Conservation (phyloP, 2,797 vertebrate species). For the Rhinichthys osculus region DNA sequence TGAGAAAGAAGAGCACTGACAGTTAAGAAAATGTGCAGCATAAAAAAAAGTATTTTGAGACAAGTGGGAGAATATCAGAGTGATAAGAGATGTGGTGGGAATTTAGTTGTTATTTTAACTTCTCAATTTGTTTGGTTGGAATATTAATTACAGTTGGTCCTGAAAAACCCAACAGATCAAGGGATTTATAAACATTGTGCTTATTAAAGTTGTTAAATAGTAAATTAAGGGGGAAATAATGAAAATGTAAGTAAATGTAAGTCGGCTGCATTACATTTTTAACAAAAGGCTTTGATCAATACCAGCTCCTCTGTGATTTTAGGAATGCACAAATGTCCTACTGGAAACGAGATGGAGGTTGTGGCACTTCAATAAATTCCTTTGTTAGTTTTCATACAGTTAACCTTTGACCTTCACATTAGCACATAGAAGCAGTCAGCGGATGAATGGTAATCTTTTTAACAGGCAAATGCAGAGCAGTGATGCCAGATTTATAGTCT, state of each 20-base stretch:
- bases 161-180: not conserved
- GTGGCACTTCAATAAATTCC: not conserved
- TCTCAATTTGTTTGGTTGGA: not conserved
- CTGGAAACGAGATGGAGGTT: not conserved
- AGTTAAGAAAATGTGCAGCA: not conserved
- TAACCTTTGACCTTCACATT: conserved; percentile 23
- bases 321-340: not conserved
- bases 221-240: not conserved
- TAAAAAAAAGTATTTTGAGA: not conserved
- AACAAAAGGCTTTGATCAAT: not conserved
- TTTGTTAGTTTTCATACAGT: not conserved
- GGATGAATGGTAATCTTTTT: conserved; percentile 13
- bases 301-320: not conserved
- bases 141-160: not conserved
- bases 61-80: not conserved
- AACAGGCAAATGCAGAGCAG: not conserved
- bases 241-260: no score
- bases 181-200: not conserved
- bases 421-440: conserved; percentile 17
- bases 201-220: not conserved
- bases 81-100: not conserved
- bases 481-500: conserved; percentile 10
- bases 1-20: not conserved
- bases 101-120: not conserved
- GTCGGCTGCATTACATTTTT: not conserved